These are phyloP conservation scores for Amiota communis DNA, from an alignment of 2,888 invertebrate species.

Conservation along the genomic window DNA sequence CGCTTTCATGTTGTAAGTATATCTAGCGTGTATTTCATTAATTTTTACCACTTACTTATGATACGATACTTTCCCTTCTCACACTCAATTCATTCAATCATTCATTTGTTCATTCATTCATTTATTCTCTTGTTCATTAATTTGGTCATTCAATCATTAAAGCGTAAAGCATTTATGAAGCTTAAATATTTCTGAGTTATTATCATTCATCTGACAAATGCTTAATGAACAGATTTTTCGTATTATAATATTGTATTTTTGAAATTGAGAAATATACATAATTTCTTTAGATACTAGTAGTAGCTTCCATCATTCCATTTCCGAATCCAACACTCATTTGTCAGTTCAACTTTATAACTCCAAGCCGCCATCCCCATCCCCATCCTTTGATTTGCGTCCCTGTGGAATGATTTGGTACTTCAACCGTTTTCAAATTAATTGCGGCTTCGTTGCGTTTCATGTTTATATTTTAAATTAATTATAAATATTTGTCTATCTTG, in stretches of 20 bases:
- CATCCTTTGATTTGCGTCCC: neutral
- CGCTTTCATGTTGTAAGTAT: constrained; percentile 26
- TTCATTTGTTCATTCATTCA: constrained; percentile 61
- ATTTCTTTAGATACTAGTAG: neutral
- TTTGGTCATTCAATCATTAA: constrained; percentile 7
- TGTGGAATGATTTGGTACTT: neutral
- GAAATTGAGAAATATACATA: neutral
- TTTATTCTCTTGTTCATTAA: constrained; percentile 3
- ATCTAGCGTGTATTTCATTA: too few relatives aligned
- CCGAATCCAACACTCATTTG: neutral
- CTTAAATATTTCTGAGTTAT: too few relatives aligned
- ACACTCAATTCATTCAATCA: constrained; percentile 63
- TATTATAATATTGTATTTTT: too few relatives aligned
- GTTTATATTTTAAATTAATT: constrained; percentile 67
- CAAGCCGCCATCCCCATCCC: neutral
- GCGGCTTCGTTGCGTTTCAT: constrained; percentile 50
- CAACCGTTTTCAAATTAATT: constrained; percentile 55
- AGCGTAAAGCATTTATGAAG: constrained; percentile 5
- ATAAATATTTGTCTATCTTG: constrained; percentile 67
- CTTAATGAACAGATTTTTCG: too few relatives aligned
- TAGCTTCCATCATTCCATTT: neutral
- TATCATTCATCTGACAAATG: too few relatives aligned
- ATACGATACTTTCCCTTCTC: too few relatives aligned
- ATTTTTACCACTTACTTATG: too few relatives aligned
- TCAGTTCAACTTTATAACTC: neutral